These are phyloP conservation scores for Hydrophis major DNA, from an alignment of 2,797 vertebrate species.

Conservation along the genomic window DNA sequence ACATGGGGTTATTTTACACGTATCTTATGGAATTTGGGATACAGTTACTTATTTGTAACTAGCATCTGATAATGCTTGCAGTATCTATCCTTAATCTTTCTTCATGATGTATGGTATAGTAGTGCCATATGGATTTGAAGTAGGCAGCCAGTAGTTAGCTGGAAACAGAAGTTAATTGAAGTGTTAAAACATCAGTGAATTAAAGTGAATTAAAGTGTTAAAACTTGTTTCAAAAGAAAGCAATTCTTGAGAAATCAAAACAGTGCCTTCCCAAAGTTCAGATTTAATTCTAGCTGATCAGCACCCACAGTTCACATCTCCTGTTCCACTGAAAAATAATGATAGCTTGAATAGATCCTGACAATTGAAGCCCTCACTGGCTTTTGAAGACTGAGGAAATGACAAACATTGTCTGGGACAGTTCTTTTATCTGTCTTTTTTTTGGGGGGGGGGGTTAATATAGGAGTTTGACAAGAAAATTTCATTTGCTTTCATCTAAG, in stretches of 20 bases:
- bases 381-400: constrained; percentile 44
- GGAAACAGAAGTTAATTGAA: constrained; percentile 19
- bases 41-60: background rate
- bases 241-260: constrained; percentile 23
- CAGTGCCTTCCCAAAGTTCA: constrained; percentile 17
- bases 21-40: background rate
- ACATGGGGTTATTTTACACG: fast-evolving
- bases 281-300: constrained; percentile 22
- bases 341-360: constrained; percentile 31
- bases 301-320: background rate
- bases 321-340: constrained; percentile 18
- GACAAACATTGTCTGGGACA: background rate
- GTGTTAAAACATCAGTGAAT: constrained; percentile 37
- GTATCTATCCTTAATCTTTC: fast-evolving
- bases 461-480: constrained; percentile 1
- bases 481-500: background rate
- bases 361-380: background rate
- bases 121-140: background rate
- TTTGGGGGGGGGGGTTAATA: background rate
- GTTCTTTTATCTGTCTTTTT: constrained; percentile 10
- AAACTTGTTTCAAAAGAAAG: constrained; percentile 3
- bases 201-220: constrained; percentile 35
- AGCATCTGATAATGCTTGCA: background rate
- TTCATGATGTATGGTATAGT: background rate
- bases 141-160: constrained; percentile 16